Conservation (phyloP, 1,140 invertebrate genomes). For the Drosophila arizonae region DNA sequence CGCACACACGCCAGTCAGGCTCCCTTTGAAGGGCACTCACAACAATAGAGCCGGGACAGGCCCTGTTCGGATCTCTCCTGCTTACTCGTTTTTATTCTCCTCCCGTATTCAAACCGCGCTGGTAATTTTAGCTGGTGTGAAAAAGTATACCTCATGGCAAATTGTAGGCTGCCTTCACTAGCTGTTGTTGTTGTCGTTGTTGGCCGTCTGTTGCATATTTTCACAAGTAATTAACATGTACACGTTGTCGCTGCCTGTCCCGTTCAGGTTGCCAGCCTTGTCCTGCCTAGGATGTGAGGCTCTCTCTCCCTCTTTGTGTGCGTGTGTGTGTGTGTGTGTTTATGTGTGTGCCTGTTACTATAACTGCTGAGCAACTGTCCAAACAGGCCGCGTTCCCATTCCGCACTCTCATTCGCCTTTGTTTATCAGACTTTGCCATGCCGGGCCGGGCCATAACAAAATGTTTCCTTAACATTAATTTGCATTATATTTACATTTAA, state of each 20-base stretch:
- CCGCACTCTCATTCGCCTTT: constrained; percentile 25
- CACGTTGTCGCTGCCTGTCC: constrained; percentile 54
- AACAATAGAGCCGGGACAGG: constrained; percentile 36
- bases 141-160: constrained; percentile 70
- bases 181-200: constrained; percentile 34
- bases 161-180: constrained; percentile 37
- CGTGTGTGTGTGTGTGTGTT: neutral
- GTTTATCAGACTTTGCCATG: constrained; percentile 54
- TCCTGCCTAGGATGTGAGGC: constrained; percentile 42
- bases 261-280: constrained; percentile 50
- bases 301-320: neutral
- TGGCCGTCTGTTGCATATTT: constrained; percentile 77
- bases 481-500: constrained; percentile 78
- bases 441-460: constrained; percentile 46
- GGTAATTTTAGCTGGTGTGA: constrained; percentile 69
- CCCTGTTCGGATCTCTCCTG: constrained; percentile 19
- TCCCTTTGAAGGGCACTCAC: constrained; percentile 63
- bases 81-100: neutral
- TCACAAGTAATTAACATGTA: constrained; percentile 81
- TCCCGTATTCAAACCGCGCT: constrained; percentile 4
- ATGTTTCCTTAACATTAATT: constrained; percentile 74
- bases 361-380: constrained; percentile 64
- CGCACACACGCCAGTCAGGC: constrained; percentile 59
- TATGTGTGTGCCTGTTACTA: constrained; percentile 7
- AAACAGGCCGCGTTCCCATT: constrained; percentile 56